phyloP scores from a whole-genome alignment of 1,140 invertebrate genomes.

The Elymnias hypermnestra region DNA sequence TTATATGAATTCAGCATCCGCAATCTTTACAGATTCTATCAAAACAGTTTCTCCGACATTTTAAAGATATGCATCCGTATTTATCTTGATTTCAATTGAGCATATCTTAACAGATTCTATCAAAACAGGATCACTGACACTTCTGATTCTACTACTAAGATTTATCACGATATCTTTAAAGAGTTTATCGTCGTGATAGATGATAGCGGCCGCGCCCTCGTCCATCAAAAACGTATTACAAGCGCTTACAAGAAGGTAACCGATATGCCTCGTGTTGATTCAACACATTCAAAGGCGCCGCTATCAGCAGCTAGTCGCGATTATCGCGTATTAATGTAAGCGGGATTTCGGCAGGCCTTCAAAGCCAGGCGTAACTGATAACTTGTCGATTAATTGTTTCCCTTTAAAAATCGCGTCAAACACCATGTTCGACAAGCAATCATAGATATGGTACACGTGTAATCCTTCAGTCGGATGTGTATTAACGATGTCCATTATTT shows the following conservation, averaged over 20 bases:
- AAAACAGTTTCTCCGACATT: too few relatives aligned
- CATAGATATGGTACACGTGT: slow-evolving; percentile 46
- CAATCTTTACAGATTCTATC: too few relatives aligned
- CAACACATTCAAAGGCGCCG: slow-evolving; percentile 63
- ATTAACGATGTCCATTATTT: slow-evolving; percentile 35
- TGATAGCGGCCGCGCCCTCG: slow-evolving; percentile 55
- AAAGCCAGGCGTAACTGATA: slow-evolving; percentile 56
- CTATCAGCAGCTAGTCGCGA: slow-evolving; percentile 51
- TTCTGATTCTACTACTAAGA: too few relatives aligned
- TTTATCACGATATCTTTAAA: slow-evolving; percentile 27
- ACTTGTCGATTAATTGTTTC: slow-evolving; percentile 63
- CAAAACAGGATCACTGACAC: slow-evolving; percentile 34
- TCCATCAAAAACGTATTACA: slow-evolving; percentile 70
- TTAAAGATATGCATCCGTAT: too few relatives aligned
- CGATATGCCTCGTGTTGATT: slow-evolving; percentile 54
- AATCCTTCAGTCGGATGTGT: slow-evolving; percentile 29
- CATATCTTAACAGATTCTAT: slow-evolving; percentile 24
- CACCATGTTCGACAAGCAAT: slow-evolving; percentile 51
- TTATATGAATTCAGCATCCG: too few relatives aligned
- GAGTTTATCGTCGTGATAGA: slow-evolving; percentile 39
- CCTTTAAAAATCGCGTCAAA: slow-evolving; percentile 42
- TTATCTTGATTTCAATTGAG: too few relatives aligned
- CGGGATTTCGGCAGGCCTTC: slow-evolving; percentile 84
- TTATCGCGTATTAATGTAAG: slow-evolving; percentile 93
- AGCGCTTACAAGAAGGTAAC: slow-evolving; percentile 61